phyloP scores from a whole-genome alignment of 2,888 invertebrate genomes.

The Nomada fabriciana region DNA sequence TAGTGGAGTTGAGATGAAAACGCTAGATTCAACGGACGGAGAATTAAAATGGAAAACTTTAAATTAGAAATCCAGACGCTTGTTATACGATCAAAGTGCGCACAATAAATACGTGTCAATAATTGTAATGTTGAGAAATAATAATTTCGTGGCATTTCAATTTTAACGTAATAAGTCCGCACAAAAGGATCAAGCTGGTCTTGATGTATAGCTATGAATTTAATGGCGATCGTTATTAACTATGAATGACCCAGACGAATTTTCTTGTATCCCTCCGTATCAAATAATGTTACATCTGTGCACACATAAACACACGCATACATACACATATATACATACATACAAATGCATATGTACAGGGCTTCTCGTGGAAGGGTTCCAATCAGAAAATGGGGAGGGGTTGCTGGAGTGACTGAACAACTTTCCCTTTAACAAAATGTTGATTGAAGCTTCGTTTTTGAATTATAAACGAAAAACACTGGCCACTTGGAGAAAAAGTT shows the following conservation, averaged over 20 bases:
- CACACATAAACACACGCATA: conserved; percentile 30
- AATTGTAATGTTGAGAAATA: conserved; percentile 30
- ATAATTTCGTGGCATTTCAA: background rate
- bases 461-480: no score
- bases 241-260: conserved; percentile 35
- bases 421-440: no score
- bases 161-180: conserved; percentile 38
- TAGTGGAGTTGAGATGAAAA: conserved; percentile 35
- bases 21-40: conserved; percentile 23
- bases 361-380: no score
- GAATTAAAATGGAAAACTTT: conserved; percentile 25
- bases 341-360: conserved; percentile 25
- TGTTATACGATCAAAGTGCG: conserved; percentile 36
- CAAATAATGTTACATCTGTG: conserved; percentile 56
- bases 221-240: conserved; percentile 47
- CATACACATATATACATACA: conserved; percentile 27
- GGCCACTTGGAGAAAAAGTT: no score
- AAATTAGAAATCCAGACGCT: conserved; percentile 54
- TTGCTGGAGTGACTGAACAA: no score
- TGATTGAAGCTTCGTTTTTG: no score
- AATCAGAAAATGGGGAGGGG: no score
- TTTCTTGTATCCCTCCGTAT: conserved; percentile 55
- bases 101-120: conserved; percentile 2
- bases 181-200: conserved; percentile 74
- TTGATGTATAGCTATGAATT: conserved; percentile 68